A percentile compares a stretch with the other conserved stretches of the same genome.
phyloP scores from a whole-genome alignment of 2,888 invertebrate species.

The Chrysolina haemoptera region DNA sequence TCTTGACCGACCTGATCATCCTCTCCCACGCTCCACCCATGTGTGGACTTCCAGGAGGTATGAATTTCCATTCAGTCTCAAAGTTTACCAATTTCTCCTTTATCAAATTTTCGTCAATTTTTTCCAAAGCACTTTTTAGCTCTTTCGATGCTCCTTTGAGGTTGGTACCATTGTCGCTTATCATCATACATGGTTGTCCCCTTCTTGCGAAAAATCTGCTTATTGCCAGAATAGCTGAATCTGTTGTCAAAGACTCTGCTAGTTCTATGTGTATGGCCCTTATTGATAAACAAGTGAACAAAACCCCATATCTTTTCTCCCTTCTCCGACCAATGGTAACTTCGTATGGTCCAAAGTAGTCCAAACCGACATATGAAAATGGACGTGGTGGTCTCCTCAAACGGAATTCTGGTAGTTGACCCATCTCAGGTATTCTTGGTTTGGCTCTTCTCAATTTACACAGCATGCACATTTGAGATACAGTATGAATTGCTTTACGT shows the following conservation, averaged over 20 bases:
- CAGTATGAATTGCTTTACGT: not conserved
- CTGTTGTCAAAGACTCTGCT: not conserved
- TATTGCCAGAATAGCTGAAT: conserved; percentile 14
- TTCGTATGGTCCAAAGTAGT: not conserved
- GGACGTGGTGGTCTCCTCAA: conserved; percentile 5
- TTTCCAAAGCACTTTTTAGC: conserved; percentile 10
- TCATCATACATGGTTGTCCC: not conserved
- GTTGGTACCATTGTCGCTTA: conserved; percentile 7
- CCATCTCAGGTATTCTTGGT: conserved; percentile 2
- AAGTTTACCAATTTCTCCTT: not conserved
- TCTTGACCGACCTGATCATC: conserved; percentile 19
- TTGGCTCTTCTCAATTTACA: not conserved
- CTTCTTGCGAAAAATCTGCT: conserved; percentile 18
- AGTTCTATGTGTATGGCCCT: not conserved
- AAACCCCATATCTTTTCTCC: not conserved
- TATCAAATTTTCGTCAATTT: conserved; percentile 15
- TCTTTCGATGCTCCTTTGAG: conserved; percentile 19
- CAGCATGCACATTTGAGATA: conserved; percentile 2
- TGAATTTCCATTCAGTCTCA: conserved; percentile 14
- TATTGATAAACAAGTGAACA: not conserved
- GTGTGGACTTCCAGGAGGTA: conserved; percentile 17
- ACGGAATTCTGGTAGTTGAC: not conserved
- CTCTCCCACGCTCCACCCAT: conserved; percentile 13
- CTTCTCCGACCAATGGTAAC: conserved; percentile 1
- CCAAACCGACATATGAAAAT: not conserved